Percentiles rank a stretch among this genome's conserved stretches.
phyloP scores from a whole-genome alignment of 2,113 vertebrate species.

The Felis catus region F.catus_Fca126_mat1.0 CM031417.1:67224501-67225000 shows the following conservation, averaged over 20 bases:
- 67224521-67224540: background rate
- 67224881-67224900: background rate
- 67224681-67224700: background rate
- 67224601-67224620: background rate
- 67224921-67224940: slow-evolving; percentile 18
- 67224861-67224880: background rate
- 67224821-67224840: background rate
- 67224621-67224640: background rate
- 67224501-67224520: background rate
- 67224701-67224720: background rate
- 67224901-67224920: background rate
- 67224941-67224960: background rate
- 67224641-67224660: background rate
- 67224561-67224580: background rate
- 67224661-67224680: background rate
- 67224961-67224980: background rate
- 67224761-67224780: slow-evolving; percentile 35
- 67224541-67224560: background rate
- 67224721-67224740: background rate
- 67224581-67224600: slow-evolving; percentile 23
- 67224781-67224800: background rate
- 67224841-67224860: background rate
- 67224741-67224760: background rate
- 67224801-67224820: background rate
- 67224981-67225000: slow-evolving; percentile 53